phyloP scores from a whole-genome alignment of 2,888 invertebrate genomes.

The Subacronicta megacephala region DNA sequence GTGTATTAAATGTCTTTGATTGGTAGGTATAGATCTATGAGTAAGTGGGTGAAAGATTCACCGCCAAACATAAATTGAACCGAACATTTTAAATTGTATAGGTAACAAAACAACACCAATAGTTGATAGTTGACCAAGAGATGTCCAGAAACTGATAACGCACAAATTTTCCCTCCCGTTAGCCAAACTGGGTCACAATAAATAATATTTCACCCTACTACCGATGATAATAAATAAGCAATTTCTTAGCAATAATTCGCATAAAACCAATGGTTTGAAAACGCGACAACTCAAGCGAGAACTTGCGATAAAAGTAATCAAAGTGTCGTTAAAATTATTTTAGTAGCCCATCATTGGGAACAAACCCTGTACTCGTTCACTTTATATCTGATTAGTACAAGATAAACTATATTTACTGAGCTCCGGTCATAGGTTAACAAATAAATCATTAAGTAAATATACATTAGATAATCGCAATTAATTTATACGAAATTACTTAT shows the following conservation, averaged over 20 bases:
- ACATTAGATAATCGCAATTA: no score
- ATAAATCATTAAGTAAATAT: not conserved
- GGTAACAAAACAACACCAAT: slow-evolving; percentile 44
- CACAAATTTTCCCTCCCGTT: slow-evolving; percentile 62
- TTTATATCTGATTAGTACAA: slow-evolving; percentile 24
- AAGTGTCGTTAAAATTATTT: slow-evolving; percentile 88
- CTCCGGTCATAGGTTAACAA: slow-evolving; percentile 38
- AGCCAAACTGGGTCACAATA: slow-evolving; percentile 59
- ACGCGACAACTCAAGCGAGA: slow-evolving; percentile 86
- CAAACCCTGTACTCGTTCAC: slow-evolving; percentile 57
- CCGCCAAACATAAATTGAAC: no score
- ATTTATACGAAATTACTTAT: no score
- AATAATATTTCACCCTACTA: slow-evolving; percentile 66
- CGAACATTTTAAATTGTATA: no score
- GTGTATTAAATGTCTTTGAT: no score
- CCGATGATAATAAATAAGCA: slow-evolving; percentile 81
- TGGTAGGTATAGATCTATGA: no score
- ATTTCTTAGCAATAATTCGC: slow-evolving; percentile 84
- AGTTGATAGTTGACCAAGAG: slow-evolving; percentile 41
- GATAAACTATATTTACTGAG: slow-evolving; percentile 49
- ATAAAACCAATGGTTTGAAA: slow-evolving; percentile 88
- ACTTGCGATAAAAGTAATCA: slow-evolving; percentile 88
- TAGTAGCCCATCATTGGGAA: slow-evolving; percentile 76
- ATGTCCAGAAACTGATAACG: slow-evolving; percentile 48
- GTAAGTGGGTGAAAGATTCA: no score